These are phyloP conservation scores for Zoanthus sociatus DNA, from an alignment of 92 coral and sea anemone genomes.

Conservation along the genomic window DNA sequence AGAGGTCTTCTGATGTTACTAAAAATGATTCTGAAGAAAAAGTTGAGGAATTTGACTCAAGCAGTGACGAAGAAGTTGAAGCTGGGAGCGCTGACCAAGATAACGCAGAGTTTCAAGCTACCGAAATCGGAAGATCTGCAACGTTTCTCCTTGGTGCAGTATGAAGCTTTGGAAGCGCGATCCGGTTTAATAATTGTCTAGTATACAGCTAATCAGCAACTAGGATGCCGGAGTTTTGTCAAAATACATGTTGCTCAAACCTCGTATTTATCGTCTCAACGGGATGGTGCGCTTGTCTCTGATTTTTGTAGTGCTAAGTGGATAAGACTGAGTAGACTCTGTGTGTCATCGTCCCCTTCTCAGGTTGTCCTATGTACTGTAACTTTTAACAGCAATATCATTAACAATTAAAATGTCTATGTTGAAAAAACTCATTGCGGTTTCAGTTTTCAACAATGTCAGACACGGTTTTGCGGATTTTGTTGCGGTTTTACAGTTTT, in stretches of 20 bases:
- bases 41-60: conserved; percentile 4
- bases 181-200: neutral
- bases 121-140: conserved; percentile 68
- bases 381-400: neutral
- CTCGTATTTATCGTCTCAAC: neutral
- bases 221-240: too few species aligned
- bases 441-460: neutral
- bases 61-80: conserved; percentile 27
- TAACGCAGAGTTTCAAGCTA: conserved; percentile 24
- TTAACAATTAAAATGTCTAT: neutral
- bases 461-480: conserved; percentile 1
- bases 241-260: neutral
- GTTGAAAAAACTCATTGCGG: neutral
- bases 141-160: neutral
- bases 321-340: neutral
- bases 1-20: neutral
- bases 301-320: neutral
- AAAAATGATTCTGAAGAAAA: conserved; percentile 6
- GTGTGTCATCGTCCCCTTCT: neutral
- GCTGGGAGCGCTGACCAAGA: conserved; percentile 28
- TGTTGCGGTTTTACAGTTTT: neutral
- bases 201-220: too few species aligned
- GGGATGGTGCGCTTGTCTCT: neutral
- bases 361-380: neutral
- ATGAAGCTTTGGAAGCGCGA: neutral